Evolutionary conservation across 2,888 invertebrate species (phyloP), one percentile per base, ranked within the genome.

Genomic region (Liposcelis brunnea): DNA sequence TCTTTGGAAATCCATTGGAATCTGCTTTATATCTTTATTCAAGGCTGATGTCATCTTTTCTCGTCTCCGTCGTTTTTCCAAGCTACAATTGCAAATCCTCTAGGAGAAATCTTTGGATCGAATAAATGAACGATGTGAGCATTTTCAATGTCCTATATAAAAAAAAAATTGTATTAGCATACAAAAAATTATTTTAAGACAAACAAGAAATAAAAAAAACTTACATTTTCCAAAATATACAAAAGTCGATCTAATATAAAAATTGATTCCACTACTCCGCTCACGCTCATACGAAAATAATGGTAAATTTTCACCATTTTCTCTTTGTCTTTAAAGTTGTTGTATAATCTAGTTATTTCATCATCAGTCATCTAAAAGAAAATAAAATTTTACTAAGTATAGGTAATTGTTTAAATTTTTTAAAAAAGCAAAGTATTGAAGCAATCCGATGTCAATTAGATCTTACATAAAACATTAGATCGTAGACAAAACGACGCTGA

Each of bases 31-130:
- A 10, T 10, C n/a, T 11, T 11, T n/a, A 32, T 11, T 32, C n/a
- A 32, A 11, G 32, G 32, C 32, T 32, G 32, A 32, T 32, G n/a
- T 32, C 32, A 32, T 35, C 35, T 7, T 15, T 16, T 16, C 16
- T 7, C 16, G 35, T 15, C 10, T 35, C 35, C 14, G 16, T 16
- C 10, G 14, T 35, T 35, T 56, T 72, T 75, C 36, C 72, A 55
- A 52, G 78, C 76, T 45, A 85, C 65, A 54, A 87, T 70, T 34
- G 74, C 78, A 61, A 80, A 81, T 64, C 82, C 84, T 52, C 90
- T 67, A 2, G 91, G 91, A 1, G 90, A 91, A 48, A 80, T 63
- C 1, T 81, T 68, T 5, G 87, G 81, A 67, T 91, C 81, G 64
- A 91, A 91, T 49, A 91, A 63, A 55, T 78, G 75, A 18, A 86